Evolutionary conservation across 2,113 vertebrate species (phyloP).

Genomic region (Brachirus orientalis): DNA sequence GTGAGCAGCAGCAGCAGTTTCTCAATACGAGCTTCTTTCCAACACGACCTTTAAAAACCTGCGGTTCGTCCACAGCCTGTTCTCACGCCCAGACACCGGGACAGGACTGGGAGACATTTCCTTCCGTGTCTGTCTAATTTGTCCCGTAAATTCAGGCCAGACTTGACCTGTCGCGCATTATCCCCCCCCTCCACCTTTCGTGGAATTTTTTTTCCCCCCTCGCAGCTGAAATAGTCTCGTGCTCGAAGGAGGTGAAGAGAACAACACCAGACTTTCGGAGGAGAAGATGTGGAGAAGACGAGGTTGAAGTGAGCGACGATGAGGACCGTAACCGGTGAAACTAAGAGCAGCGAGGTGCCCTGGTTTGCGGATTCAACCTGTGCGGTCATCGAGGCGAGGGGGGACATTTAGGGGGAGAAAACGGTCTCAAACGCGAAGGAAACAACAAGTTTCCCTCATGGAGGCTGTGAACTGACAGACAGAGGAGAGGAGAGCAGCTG

Average conservation of each 20-base stretch:
- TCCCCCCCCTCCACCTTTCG: constrained; percentile 16
- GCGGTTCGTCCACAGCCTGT: background rate
- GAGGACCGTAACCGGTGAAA: no score
- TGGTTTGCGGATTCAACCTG: constrained; percentile 20
- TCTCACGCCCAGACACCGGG: background rate
- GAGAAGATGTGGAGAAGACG: no score
- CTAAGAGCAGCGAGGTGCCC: no score
- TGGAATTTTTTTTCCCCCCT: no score
- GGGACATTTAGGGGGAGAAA: no score
- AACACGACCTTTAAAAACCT: constrained; percentile 46
- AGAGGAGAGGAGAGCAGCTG: background rate
- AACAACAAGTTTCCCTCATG: constrained; percentile 37
- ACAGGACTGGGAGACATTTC: background rate
- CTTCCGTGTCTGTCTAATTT: background rate
- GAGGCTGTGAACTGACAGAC: background rate
- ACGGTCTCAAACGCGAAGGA: constrained; percentile 26
- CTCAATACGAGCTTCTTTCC: constrained; percentile 8
- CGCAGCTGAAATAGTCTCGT: no score
- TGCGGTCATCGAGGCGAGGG: constrained; percentile 21
- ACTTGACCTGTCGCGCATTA: constrained; percentile 55
- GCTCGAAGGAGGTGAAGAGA: no score
- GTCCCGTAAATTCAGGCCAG: constrained; percentile 28
- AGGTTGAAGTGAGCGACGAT: no score
- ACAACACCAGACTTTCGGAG: no score
- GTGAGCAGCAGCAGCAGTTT: constrained; percentile 22